Percentiles rank a stretch among this genome's conserved stretches.
These are phyloP conservation scores for Pedetes capensis DNA, from an alignment of 2,113 vertebrate species.

Conservation along the genomic window DNA sequence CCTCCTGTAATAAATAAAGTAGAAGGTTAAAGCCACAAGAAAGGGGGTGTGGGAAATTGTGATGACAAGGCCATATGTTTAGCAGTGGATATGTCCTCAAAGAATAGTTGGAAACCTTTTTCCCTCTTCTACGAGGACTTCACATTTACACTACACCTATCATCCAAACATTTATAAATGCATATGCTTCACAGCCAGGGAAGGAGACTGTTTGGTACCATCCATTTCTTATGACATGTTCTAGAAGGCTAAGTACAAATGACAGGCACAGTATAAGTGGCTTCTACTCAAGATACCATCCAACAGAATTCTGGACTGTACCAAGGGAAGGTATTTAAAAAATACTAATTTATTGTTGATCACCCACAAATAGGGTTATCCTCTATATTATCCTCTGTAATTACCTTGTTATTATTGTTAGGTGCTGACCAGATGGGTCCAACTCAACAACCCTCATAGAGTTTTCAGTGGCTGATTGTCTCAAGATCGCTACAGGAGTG, in stretches of 20 bases:
- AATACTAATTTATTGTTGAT: slow-evolving; percentile 1
- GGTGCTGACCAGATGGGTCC: too few relatives aligned
- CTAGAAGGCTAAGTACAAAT: slow-evolving; percentile 33
- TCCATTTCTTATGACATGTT: not conserved
- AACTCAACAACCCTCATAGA: too few relatives aligned
- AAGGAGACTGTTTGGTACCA: not conserved
- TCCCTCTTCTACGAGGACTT: slow-evolving; percentile 56
- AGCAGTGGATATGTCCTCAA: slow-evolving; percentile 61
- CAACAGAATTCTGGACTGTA: not conserved
- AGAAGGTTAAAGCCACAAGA: slow-evolving; percentile 50
- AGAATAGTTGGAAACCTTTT: slow-evolving; percentile 51
- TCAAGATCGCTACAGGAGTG: too few relatives aligned
- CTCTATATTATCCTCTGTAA: not conserved
- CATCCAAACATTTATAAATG: slow-evolving; percentile 46
- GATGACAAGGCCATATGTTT: slow-evolving; percentile 76
- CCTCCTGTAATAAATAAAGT: slow-evolving; percentile 69
- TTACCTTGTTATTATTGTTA: too few relatives aligned
- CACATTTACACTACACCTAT: slow-evolving; percentile 56
- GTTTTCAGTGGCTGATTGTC: too few relatives aligned
- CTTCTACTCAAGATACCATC: not conserved
- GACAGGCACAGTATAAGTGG: not conserved
- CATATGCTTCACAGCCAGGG: slow-evolving; percentile 14
- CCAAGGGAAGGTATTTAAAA: not conserved
- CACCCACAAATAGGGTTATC: not conserved
- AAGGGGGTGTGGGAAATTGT: slow-evolving; percentile 62